Evolutionary conservation across 2,888 invertebrate species (phyloP).

Genomic region (Cecidostiba fungosa): DNA sequence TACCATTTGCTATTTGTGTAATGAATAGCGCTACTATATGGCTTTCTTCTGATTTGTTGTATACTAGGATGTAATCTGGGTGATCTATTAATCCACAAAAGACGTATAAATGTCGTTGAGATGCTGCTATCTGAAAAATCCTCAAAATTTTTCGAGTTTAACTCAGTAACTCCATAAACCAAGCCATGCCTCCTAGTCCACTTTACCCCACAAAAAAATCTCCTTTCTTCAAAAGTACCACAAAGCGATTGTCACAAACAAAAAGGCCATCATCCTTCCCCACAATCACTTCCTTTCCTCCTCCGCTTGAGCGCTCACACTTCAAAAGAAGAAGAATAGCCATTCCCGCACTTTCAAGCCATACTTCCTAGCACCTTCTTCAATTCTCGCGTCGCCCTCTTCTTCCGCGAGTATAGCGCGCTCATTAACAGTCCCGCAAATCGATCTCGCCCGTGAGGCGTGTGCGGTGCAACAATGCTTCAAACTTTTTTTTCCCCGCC

Average conservation of each 20-base stretch:
- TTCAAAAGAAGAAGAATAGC: neutral
- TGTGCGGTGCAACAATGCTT: neutral
- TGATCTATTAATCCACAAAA: constrained; percentile 10
- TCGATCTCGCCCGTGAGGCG: neutral
- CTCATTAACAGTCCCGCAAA: neutral
- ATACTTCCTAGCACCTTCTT: neutral
- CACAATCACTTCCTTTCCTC: neutral
- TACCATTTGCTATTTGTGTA: constrained; percentile 10
- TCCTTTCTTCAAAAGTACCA: neutral
- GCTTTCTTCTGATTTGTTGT: neutral
- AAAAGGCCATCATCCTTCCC: neutral
- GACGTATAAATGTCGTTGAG: neutral
- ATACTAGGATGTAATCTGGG: neutral
- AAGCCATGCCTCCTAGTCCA: no score
- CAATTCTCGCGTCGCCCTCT: neutral
- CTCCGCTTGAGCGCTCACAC: neutral
- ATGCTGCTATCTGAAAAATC: no score
- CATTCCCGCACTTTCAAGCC: constrained; percentile 11
- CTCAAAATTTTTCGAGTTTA: no score
- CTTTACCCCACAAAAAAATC: neutral
- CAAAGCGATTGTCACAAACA: neutral
- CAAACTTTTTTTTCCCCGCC: neutral
- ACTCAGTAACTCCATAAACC: no score
- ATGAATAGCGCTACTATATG: neutral
- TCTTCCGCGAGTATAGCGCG: neutral